Base-by-base conservation (phyloP, 2,888 invertebrate genomes). In the Baronia brevicornis region DNA sequence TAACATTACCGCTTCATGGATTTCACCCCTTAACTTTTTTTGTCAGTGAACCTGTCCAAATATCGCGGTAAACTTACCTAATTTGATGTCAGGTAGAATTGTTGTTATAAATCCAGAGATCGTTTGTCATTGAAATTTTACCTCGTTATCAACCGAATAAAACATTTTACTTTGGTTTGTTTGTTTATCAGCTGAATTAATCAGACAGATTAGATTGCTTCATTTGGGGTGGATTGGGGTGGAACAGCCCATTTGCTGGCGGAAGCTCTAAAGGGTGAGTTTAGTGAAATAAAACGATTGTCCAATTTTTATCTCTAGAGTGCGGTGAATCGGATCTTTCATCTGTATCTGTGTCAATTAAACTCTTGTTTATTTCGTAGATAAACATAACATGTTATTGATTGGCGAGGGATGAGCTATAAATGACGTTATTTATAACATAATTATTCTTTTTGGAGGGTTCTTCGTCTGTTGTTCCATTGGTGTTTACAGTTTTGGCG, bases 181-280 rank as follows among this genome's bases (percentile, higher is more conserved):
- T 40, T 31, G 26, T 42, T 49, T 67, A 69, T 69, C 68, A 38
- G 5, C 6, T 7, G 42, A 51, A 61, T 65, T 66, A 51, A 69
- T 69, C 68, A 53, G 58, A 44, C 41, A 47, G 64, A 63, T 60
- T 51, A 54, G 51, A 41, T 44, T 42, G 48, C 40, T 48, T 38
- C 48, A 42, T 46, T 44, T 48, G 41, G 48, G 43, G 35, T 35
- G 39, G 13, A 38, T 28, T 41, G 45, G 46, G 41, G 43, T 37
- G 41, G 38, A 39, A 43, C 24, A 22, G 28, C 34, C n/a, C 33
- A 40, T 39, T 49, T 46, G 45, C 43, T 44, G 54, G 48, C 51
- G 55, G 55, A 51, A 50, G 48, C 36, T 36, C 28, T 28, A 47
- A 45, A 42, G 51, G 59, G 54, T 48, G 54, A n/a, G 53, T 22